These are phyloP conservation scores for Musca vetustissima DNA, from an alignment of 1,140 invertebrate species.

Conservation along the genomic window DNA sequence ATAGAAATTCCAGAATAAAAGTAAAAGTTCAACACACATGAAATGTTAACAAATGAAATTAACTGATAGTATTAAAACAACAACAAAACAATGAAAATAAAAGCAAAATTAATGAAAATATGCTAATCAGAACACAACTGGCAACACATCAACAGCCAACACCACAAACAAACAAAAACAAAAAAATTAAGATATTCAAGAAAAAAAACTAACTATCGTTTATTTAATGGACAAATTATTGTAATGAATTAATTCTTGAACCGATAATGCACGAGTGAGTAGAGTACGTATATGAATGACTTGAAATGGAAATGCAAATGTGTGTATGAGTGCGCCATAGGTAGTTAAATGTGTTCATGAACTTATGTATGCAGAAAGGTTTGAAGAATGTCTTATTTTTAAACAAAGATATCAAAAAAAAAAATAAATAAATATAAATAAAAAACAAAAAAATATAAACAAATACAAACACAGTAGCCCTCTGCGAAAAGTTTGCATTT, in stretches of 20 bases:
- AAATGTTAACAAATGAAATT: background rate
- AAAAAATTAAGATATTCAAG: background rate
- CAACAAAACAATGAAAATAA: background rate
- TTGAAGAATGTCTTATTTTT: too few relatives aligned
- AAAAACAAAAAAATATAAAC: background rate
- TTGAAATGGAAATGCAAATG: too few relatives aligned
- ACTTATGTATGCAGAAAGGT: background rate
- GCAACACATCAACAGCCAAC: background rate
- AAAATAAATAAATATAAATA: background rate
- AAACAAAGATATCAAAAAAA: too few relatives aligned
- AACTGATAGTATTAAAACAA: background rate
- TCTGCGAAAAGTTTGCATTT: background rate
- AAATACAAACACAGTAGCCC: background rate
- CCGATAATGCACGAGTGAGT: too few relatives aligned
- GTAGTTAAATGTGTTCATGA: background rate
- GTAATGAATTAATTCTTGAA: slow-evolving; percentile 1
- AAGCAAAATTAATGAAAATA: slow-evolving; percentile 14
- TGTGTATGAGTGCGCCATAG: too few relatives aligned
- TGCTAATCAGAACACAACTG: slow-evolving; percentile 6
- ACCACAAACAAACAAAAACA: too few relatives aligned
- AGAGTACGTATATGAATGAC: too few relatives aligned
- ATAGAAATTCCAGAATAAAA: background rate
- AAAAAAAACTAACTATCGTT: background rate
- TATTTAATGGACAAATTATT: slow-evolving; percentile 16
- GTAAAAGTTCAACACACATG: background rate